These are phyloP conservation scores for Eledone cirrhosa DNA, from an alignment of 2,888 invertebrate genomes.

Conservation along the genomic window DNA sequence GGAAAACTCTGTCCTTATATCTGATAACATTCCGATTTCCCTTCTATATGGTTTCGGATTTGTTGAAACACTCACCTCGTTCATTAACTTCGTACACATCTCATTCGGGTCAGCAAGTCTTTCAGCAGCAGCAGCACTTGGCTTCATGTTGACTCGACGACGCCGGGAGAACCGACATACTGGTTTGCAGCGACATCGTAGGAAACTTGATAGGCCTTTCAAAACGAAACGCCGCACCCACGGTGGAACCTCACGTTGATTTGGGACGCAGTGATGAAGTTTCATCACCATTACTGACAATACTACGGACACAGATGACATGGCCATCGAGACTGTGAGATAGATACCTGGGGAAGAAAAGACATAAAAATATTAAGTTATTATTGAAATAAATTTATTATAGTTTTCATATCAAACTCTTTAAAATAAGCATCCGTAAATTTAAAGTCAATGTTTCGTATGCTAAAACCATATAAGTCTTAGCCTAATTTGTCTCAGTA, in stretches of 20 bases:
- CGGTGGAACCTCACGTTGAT: slow-evolving; percentile 42
- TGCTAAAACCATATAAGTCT: too few species aligned
- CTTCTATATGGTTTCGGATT: background rate
- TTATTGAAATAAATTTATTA: too few species aligned
- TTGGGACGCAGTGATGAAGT: slow-evolving; percentile 47
- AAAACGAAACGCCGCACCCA: slow-evolving; percentile 40
- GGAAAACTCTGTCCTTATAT: slow-evolving; percentile 28
- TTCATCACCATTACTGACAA: slow-evolving; percentile 50
- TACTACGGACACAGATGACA: slow-evolving; percentile 51
- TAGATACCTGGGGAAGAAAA: slow-evolving; percentile 48
- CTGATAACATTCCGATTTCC: slow-evolving; percentile 4
- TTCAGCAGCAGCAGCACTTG: background rate
- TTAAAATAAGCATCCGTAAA: too few species aligned
- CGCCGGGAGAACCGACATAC: background rate
- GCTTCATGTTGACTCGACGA: background rate
- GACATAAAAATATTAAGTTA: background rate
- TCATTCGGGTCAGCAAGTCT: slow-evolving; percentile 1
- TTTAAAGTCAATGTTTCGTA: too few species aligned
- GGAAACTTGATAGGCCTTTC: slow-evolving; percentile 40
- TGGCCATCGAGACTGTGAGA: slow-evolving; percentile 51
- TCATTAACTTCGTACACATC: slow-evolving; percentile 12
- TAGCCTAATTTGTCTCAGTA: too few species aligned
- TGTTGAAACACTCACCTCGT: background rate
- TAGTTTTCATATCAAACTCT: too few species aligned
- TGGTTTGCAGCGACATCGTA: slow-evolving; percentile 44